Percentiles rank a stretch among this genome's conserved stretches.
Evolutionary conservation across 2,797 vertebrate species (phyloP).

Genomic region (Sebastiscus albofasciatus): DNA sequence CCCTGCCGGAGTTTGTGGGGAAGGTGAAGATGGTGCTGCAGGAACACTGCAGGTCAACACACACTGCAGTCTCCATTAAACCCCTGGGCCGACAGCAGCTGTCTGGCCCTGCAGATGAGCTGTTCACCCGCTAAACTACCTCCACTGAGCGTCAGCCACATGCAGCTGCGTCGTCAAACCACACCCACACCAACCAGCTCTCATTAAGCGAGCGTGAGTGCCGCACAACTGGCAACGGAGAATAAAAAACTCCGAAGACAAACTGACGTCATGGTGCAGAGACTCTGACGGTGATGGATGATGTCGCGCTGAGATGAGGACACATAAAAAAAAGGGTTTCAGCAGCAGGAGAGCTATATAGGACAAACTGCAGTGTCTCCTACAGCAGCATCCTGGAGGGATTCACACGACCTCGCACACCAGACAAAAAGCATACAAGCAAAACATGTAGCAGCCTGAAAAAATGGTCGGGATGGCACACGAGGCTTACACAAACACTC

Average conservation of each 20-base stretch:
- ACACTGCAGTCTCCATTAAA: conserved; percentile 70
- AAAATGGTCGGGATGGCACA: conserved; percentile 28
- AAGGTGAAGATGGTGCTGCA: conserved; percentile 72
- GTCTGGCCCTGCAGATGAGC: conserved; percentile 65
- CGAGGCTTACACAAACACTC: conserved; percentile 41
- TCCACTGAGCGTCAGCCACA: conserved; percentile 17
- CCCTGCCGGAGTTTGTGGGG: conserved; percentile 15
- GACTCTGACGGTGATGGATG: conserved; percentile 69
- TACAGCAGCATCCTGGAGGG: not conserved
- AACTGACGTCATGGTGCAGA: conserved; percentile 66
- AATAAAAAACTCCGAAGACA: conserved; percentile 20
- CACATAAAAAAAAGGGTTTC: conserved; percentile 32
- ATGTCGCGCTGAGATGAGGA: conserved; percentile 48
- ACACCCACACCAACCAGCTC: conserved; percentile 27
- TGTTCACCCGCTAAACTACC: conserved; percentile 55
- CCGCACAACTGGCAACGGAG: not conserved
- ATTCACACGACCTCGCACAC: conserved; percentile 12
- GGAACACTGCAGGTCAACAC: conserved; percentile 68
- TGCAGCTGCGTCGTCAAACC: conserved; percentile 36
- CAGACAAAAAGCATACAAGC: conserved; percentile 13
- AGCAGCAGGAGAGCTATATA: conserved; percentile 32
- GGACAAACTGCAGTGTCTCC: conserved; percentile 33
- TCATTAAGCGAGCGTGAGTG: not conserved
- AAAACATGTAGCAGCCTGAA: conserved; percentile 32
- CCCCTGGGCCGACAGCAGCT: conserved; percentile 62